phyloP scores from a whole-genome alignment of 2,113 vertebrate species.

The Hydrochoerus hydrochaeris region DNA sequence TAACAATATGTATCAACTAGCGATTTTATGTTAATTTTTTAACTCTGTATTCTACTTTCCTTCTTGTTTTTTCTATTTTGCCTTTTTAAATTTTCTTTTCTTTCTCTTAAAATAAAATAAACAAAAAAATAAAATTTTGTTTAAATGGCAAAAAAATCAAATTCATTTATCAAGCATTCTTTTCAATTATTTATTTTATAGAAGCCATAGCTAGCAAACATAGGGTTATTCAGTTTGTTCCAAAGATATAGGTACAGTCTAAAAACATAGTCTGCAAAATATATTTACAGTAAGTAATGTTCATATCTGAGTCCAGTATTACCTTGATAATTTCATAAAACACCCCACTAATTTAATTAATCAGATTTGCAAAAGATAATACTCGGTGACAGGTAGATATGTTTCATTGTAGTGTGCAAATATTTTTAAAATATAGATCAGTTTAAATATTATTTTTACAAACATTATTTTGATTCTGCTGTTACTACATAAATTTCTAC shows the following conservation, averaged over 20 bases:
- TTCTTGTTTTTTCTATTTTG: no score
- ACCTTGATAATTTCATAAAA: not conserved
- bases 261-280: not conserved
- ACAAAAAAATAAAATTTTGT: no score
- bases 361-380: not conserved
- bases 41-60: no score
- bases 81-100: no score
- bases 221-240: not conserved
- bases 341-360: not conserved
- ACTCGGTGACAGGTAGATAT: not conserved
- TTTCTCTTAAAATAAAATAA: no score
- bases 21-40: no score
- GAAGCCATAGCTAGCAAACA: not conserved
- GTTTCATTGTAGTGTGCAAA: not conserved
- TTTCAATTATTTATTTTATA: not conserved
- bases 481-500: not conserved
- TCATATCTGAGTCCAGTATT: not conserved
- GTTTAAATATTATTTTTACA: not conserved
- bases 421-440: conserved; percentile 25
- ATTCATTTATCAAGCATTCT: not conserved
- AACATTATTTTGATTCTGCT: not conserved
- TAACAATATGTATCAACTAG: no score
- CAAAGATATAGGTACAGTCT: not conserved
- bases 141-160: no score
- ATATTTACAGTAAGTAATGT: not conserved